phyloP scores from a whole-genome alignment of 2,797 vertebrate genomes.

The Liasis olivaceus region DNA sequence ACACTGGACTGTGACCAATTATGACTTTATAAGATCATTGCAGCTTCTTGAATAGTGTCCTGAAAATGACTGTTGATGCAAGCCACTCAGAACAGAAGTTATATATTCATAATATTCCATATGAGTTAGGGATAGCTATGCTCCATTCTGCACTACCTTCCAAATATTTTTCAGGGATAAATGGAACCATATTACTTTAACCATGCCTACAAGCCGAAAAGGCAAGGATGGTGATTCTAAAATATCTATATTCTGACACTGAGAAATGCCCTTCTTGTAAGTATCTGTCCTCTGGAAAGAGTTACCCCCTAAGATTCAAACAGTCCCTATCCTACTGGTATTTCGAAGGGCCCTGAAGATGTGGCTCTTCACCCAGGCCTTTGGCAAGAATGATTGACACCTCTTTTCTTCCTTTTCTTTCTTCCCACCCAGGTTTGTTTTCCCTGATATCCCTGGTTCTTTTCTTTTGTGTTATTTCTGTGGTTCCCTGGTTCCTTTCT shows the following conservation, averaged over 20 bases:
- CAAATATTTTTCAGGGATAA: neutral
- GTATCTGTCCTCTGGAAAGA: neutral
- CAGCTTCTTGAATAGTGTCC: neutral
- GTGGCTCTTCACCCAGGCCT: too few relatives aligned
- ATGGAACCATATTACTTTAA: neutral
- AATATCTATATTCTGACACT: neutral
- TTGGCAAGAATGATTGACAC: too few relatives aligned
- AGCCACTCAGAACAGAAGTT: neutral
- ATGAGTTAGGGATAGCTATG: neutral
- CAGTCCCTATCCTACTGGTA: too few relatives aligned
- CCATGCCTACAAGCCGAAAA: neutral
- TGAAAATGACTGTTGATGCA: neutral
- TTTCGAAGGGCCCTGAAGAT: too few relatives aligned
- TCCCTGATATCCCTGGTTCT: too few relatives aligned
- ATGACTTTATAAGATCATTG: neutral
- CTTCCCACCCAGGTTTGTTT: too few relatives aligned
- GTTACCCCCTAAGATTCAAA: neutral
- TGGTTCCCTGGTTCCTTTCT: too few relatives aligned
- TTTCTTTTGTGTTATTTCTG: too few relatives aligned
- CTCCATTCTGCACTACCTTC: neutral
- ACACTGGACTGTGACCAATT: conserved; percentile 3
- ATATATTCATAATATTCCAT: neutral
- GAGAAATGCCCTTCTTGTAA: neutral
- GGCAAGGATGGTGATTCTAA: neutral
- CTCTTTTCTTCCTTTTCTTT: too few relatives aligned